Conservation (phyloP, 1,140 invertebrate species). For the Magallana ariakensis region DNA sequence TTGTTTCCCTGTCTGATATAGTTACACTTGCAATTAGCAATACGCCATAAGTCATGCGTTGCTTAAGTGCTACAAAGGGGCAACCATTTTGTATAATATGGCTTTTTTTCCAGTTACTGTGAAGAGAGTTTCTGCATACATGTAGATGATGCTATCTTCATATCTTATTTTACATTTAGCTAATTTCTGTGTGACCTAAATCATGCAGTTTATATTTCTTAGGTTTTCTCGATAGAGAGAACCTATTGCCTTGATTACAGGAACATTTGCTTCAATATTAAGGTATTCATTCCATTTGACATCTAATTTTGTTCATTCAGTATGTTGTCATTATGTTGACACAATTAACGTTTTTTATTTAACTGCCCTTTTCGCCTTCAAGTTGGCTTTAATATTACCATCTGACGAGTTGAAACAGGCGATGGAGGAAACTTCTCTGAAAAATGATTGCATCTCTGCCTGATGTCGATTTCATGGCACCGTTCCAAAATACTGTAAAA, state of each 20-base stretch:
- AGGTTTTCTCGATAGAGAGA: too few relatives aligned
- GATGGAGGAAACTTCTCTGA: neutral
- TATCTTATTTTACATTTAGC: too few relatives aligned
- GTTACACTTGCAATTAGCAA: conserved; percentile 3
- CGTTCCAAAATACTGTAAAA: neutral
- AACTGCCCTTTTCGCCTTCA: neutral
- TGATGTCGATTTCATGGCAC: neutral
- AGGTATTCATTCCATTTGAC: too few relatives aligned
- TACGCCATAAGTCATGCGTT: neutral
- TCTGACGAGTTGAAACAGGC: neutral
- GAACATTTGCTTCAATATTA: too few relatives aligned
- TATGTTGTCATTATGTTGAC: neutral
- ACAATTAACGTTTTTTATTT: neutral
- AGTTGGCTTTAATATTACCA: neutral
- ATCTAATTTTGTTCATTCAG: too few relatives aligned
- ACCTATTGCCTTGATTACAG: too few relatives aligned
- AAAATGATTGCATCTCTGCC: neutral
- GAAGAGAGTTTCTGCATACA: too few relatives aligned
- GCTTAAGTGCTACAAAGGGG: too few relatives aligned
- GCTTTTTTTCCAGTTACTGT: neutral
- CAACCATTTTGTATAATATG: neutral
- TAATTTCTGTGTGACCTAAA: too few relatives aligned
- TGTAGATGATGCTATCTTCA: too few relatives aligned
- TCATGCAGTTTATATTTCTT: too few relatives aligned
- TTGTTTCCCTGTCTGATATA: neutral